A percentile compares a stretch with the other conserved stretches of the same genome.
phyloP scores from a whole-genome alignment of 2,113 vertebrate species.

The Cebus imitator region DNA sequence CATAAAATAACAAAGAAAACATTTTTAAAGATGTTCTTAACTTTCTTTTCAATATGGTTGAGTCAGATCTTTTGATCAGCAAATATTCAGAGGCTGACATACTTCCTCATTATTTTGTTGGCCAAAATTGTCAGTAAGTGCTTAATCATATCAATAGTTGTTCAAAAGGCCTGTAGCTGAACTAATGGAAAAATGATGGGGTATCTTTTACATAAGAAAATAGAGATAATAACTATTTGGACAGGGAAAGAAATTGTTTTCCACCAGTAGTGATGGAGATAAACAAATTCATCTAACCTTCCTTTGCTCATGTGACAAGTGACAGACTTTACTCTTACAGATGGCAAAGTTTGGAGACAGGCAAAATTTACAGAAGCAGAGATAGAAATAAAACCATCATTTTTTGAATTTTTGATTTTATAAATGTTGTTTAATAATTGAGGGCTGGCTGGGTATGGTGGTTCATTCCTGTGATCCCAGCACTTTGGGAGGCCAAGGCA shows the following conservation, averaged over 20 bases:
- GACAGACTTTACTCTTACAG: neutral
- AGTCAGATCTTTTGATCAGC: neutral
- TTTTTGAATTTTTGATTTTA: neutral
- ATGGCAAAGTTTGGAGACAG: neutral
- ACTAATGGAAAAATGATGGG: conserved; percentile 2
- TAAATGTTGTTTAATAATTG: neutral
- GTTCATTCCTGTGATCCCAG: no score
- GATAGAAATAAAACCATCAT: neutral
- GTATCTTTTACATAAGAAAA: neutral
- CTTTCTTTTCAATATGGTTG: neutral
- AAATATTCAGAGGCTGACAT: neutral
- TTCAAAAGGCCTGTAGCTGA: neutral
- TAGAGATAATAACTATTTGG: neutral
- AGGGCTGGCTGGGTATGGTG: neutral
- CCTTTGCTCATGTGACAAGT: neutral
- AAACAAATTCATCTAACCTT: neutral
- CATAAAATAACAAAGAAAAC: neutral
- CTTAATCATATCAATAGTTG: neutral
- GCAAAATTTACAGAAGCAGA: neutral
- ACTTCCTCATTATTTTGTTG: neutral
- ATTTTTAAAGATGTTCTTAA: neutral
- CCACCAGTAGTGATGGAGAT: neutral
- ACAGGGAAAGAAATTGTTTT: neutral
- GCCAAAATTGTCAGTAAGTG: neutral
- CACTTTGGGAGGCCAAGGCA: no score